These are phyloP conservation scores for Drosophila setosimentum DNA, from an alignment of 2,888 invertebrate genomes.

Conservation along the genomic window DNA sequence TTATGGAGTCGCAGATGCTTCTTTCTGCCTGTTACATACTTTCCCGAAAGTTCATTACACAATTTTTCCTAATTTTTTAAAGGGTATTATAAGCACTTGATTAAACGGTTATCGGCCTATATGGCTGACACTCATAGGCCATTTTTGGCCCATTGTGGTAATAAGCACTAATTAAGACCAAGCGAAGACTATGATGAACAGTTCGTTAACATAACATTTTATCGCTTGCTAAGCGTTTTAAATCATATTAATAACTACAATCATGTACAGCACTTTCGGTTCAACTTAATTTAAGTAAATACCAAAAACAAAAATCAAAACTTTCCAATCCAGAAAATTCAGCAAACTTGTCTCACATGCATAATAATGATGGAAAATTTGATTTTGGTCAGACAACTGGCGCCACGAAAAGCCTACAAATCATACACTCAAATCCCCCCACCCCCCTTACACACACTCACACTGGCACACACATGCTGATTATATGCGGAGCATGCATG, in stretches of 20 bases:
- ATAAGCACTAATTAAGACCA: too few relatives aligned
- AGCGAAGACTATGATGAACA: background rate
- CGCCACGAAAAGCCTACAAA: constrained; percentile 56
- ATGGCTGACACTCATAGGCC: too few relatives aligned
- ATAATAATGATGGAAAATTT: constrained; percentile 41
- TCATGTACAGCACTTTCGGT: background rate
- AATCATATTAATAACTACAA: background rate
- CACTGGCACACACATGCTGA: constrained; percentile 21
- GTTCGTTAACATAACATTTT: background rate
- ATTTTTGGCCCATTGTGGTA: too few relatives aligned
- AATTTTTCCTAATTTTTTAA: background rate
- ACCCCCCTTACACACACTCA: constrained; percentile 1
- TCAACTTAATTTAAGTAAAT: constrained; percentile 2
- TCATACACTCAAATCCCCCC: constrained; percentile 29
- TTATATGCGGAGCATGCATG: constrained; percentile 65
- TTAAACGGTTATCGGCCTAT: too few relatives aligned
- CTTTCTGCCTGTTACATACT: background rate
- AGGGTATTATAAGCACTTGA: too few relatives aligned
- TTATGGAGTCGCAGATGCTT: background rate
- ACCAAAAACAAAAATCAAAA: background rate
- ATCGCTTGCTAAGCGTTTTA: background rate
- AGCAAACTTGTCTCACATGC: constrained; percentile 21
- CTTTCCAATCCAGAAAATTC: constrained; percentile 15
- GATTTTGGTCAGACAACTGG: constrained; percentile 43
- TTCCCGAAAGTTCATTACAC: background rate